Evolutionary conservation across 37 sponge, comb jelly and placozoan species (phyloP).

Genomic region (Crambe crambe): DNA sequence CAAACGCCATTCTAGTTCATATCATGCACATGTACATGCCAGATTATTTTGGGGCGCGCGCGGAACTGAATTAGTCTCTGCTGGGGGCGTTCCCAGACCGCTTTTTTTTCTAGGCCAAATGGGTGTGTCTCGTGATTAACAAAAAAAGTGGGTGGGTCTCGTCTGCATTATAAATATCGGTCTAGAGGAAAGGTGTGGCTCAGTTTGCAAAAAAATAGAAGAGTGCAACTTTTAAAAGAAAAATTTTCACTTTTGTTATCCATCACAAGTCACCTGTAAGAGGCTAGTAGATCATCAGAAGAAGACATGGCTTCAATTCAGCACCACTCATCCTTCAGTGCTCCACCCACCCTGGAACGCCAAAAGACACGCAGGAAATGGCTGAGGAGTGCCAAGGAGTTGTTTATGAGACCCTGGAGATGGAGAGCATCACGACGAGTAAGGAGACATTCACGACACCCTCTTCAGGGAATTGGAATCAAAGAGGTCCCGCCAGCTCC

Average conservation of each 20-base stretch:
- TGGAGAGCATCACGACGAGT: neutral
- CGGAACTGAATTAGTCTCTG: too few species aligned
- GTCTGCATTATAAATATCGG: too few species aligned
- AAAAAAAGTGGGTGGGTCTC: too few species aligned
- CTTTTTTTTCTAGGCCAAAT: too few species aligned
- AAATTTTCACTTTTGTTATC: neutral
- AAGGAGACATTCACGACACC: neutral
- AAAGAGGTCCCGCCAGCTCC: neutral
- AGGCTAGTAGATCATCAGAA: neutral
- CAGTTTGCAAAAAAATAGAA: neutral
- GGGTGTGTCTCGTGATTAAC: too few species aligned
- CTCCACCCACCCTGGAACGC: constrained; percentile 8
- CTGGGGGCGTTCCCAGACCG: too few species aligned
- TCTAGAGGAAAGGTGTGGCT: neutral
- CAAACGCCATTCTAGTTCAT: constrained; percentile 1
- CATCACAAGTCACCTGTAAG: neutral
- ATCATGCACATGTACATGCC: neutral
- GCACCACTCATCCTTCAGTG: constrained; percentile 16
- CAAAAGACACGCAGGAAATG: neutral
- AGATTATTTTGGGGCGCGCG: too few species aligned
- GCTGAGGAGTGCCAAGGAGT: constrained; percentile 6
- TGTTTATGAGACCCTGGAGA: constrained; percentile 10
- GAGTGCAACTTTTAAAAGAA: neutral
- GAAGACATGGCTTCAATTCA: neutral
- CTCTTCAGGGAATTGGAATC: neutral